These are phyloP conservation scores for Temnothorax unifasciatus DNA, from an alignment of 2,888 invertebrate species.

Conservation along the genomic window DNA sequence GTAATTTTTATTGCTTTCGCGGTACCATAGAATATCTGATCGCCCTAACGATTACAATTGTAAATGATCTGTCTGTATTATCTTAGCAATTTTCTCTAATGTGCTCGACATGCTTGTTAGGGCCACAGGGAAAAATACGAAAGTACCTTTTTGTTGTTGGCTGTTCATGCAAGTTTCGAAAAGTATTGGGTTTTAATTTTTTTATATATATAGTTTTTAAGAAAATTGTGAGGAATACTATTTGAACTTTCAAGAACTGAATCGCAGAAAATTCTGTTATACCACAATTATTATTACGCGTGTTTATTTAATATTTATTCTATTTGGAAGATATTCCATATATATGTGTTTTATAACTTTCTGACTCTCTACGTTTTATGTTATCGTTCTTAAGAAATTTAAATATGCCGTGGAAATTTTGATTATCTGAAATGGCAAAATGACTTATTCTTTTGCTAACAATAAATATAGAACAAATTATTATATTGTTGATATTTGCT, in stretches of 20 bases:
- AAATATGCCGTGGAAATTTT: conserved; percentile 46
- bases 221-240: background rate
- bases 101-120: background rate
- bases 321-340: background rate
- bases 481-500: background rate
- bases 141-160: background rate
- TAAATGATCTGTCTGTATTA: background rate
- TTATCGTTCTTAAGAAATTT: conserved; percentile 22
- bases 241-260: background rate
- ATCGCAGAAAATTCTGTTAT: background rate
- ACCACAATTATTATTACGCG: background rate
- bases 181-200: background rate
- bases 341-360: background rate
- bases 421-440: conserved; percentile 16
- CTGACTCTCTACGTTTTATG: background rate
- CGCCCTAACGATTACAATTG: conserved; percentile 29
- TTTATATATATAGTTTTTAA: background rate
- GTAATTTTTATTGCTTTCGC: conserved; percentile 64
- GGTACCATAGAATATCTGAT: conserved; percentile 64
- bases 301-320: conserved; percentile 9
- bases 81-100: conserved; percentile 1
- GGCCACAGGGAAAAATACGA: background rate
- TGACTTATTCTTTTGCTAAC: background rate
- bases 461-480: background rate
- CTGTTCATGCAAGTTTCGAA: background rate